phyloP scores from a whole-genome alignment of 2,888 invertebrate genomes.

The Endotricha flammealis region DNA sequence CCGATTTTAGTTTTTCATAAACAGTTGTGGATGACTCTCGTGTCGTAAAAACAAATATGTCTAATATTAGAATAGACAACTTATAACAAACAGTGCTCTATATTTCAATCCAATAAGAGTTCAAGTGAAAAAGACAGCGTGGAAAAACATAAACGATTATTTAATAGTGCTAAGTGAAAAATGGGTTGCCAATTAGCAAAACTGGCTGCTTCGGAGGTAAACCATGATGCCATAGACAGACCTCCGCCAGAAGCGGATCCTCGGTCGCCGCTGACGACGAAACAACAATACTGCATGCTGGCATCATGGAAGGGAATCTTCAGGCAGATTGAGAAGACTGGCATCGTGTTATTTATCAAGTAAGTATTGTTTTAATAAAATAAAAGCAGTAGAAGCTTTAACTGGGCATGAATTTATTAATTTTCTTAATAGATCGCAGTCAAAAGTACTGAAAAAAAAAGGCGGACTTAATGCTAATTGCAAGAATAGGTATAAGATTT shows the following conservation, averaged over 20 bases:
- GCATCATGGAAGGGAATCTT: conserved; percentile 95
- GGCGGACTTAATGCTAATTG: not conserved
- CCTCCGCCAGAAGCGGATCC: conserved; percentile 86
- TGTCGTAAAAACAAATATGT: conserved; percentile 11
- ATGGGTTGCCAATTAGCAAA: conserved; percentile 89
- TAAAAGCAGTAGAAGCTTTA: too few species aligned
- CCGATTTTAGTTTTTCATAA: too few species aligned
- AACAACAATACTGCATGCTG: conserved; percentile 91
- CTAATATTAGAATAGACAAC: conserved; percentile 16
- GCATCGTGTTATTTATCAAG: conserved; percentile 92
- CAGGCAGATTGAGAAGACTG: conserved; percentile 91
- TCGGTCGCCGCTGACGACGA: conserved; percentile 87
- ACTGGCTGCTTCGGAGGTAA: conserved; percentile 77
- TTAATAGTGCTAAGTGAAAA: conserved; percentile 5
- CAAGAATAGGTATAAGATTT: too few species aligned
- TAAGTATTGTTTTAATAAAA: conserved; percentile 74
- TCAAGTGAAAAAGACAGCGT: conserved; percentile 8
- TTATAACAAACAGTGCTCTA: conserved; percentile 10
- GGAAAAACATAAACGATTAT: not conserved
- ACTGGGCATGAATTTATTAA: too few species aligned
- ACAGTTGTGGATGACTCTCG: conserved; percentile 6
- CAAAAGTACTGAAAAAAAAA: not conserved
- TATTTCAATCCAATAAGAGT: conserved; percentile 7
- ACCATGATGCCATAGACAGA: conserved; percentile 68
- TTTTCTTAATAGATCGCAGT: not conserved